Evolutionary conservation across 2,113 vertebrate species (phyloP).

Genomic region (Vimba vimba): DNA sequence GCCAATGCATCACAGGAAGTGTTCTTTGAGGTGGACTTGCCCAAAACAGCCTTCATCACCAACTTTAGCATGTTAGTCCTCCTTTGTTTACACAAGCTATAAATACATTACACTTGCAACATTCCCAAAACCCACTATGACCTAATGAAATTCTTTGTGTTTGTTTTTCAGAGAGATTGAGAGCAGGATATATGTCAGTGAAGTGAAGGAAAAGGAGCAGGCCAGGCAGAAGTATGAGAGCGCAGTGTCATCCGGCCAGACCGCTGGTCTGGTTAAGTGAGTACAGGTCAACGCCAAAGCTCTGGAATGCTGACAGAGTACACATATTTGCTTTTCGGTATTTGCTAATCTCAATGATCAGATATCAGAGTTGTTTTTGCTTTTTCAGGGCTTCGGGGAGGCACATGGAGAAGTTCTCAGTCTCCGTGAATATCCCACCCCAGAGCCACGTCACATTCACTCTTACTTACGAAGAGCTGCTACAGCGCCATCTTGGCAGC

Average conservation of each 20-base stretch:
- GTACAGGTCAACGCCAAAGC: conserved; percentile 40
- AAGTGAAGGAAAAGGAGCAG: conserved; percentile 87
- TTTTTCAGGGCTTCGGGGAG: conserved; percentile 84
- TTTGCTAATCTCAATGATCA: conserved; percentile 22
- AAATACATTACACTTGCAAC: not conserved
- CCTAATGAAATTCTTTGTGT: conserved; percentile 29
- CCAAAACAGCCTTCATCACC: conserved; percentile 93
- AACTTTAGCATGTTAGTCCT: conserved; percentile 91
- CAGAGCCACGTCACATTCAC: conserved; percentile 84
- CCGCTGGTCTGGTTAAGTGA: conserved; percentile 92
- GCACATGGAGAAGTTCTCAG: conserved; percentile 91
- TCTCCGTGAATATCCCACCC: conserved; percentile 85
- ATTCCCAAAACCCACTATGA: not conserved
- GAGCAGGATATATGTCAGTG: conserved; percentile 80
- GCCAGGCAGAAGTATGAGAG: conserved; percentile 89
- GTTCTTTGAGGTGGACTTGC: conserved; percentile 89
- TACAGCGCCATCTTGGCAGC: conserved; percentile 82
- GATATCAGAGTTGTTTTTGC: conserved; percentile 8
- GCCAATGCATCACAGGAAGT: conserved; percentile 82
- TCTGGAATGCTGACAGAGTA: not conserved
- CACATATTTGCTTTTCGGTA: not conserved
- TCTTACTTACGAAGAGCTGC: conserved; percentile 89
- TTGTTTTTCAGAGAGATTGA: conserved; percentile 81
- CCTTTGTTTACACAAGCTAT: not conserved
- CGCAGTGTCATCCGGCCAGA: conserved; percentile 85